Evolutionary conservation across 2,113 vertebrate species (phyloP).

Genomic region (Cebus imitator): DNA sequence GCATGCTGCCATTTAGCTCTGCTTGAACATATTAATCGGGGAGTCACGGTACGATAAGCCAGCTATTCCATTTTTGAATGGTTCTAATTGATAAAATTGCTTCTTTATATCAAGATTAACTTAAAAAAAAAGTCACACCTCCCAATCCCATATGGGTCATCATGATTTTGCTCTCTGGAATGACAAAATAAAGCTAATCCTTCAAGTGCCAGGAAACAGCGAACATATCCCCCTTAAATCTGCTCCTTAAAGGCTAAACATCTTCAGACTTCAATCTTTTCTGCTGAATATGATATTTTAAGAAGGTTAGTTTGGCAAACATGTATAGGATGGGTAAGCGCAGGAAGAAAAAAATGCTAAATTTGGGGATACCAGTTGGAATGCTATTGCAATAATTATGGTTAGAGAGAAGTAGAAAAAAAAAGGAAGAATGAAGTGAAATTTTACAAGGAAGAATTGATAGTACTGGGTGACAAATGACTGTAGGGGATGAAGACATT

Average conservation of each 20-base stretch:
- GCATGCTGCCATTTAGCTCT: not conserved
- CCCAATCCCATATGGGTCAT: not conserved
- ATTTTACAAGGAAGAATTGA: not conserved
- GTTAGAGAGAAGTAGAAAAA: not conserved
- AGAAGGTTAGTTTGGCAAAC: not conserved
- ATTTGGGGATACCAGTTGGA: not conserved
- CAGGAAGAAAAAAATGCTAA: not conserved
- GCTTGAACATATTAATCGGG: not conserved
- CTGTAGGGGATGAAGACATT: not conserved
- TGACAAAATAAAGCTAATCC: not conserved
- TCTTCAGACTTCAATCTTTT: not conserved
- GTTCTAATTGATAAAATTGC: not conserved
- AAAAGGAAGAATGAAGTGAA: not conserved
- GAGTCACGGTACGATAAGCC: not conserved
- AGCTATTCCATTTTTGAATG: not conserved
- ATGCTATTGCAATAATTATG: not conserved
- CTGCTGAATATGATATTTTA: not conserved
- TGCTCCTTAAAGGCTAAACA: not conserved
- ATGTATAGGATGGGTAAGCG: not conserved
- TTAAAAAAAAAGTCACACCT: not conserved
- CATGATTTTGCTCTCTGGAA: not conserved
- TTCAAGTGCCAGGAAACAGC: constrained; percentile 3
- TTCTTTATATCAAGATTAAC: not conserved
- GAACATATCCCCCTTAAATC: not conserved
- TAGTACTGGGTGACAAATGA: not conserved